Evolutionary conservation across 2,888 invertebrate genomes (phyloP).

Genomic region (Eilema caniola): DNA sequence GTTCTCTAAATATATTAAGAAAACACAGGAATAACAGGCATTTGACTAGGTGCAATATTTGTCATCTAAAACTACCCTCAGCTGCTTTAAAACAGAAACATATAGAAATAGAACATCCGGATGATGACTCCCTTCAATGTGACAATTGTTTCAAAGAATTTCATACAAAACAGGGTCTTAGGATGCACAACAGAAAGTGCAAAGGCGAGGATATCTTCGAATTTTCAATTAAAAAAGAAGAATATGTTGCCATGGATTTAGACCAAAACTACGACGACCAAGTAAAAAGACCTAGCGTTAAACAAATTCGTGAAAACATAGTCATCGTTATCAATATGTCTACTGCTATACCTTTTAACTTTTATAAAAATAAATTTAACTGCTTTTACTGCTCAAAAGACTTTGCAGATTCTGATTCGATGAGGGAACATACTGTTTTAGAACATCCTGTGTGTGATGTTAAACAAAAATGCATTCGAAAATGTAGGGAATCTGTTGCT

Average conservation of each 20-base stretch:
- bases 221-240: constrained; percentile 70
- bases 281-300: constrained; percentile 73
- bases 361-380: constrained; percentile 81
- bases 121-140: constrained; percentile 76
- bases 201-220: constrained; percentile 68
- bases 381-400: constrained; percentile 83
- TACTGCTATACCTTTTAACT: constrained; percentile 81
- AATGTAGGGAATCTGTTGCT: constrained; percentile 79
- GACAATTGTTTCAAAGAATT: constrained; percentile 77
- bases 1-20: constrained; percentile 74
- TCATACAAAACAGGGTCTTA: constrained; percentile 78
- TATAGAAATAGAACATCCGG: constrained; percentile 77
- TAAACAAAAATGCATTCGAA: constrained; percentile 77
- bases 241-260: constrained; percentile 67
- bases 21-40: constrained; percentile 78
- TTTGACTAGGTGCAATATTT: constrained; percentile 74
- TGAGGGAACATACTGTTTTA: constrained; percentile 75
- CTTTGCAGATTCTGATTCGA: constrained; percentile 75
- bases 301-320: constrained; percentile 78
- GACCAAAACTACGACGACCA: constrained; percentile 69
- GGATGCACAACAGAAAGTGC: constrained; percentile 78
- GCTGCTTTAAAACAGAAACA: constrained; percentile 78
- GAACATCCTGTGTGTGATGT: constrained; percentile 78
- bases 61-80: constrained; percentile 75
- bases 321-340: constrained; percentile 81